A percentile compares a stretch with the other conserved stretches of the same genome.
Evolutionary conservation across 2,113 vertebrate genomes (phyloP).

Genomic region (Strix aluco): DNA sequence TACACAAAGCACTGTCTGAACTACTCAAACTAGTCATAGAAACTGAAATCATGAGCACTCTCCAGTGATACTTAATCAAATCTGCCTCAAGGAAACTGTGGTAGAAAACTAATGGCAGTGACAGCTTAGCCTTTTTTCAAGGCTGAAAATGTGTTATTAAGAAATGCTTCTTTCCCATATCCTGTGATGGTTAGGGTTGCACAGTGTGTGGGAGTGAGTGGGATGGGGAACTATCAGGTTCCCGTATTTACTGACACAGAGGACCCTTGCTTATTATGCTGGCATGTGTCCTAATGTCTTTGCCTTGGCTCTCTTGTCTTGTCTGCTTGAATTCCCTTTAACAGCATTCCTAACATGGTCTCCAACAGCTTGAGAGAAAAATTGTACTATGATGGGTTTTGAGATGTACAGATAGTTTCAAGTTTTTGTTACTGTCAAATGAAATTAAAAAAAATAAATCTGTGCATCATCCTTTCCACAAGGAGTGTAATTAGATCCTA

Average conservation of each 20-base stretch:
- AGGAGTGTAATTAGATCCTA: background rate
- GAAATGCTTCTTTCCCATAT: background rate
- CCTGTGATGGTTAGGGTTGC: background rate
- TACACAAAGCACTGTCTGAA: background rate
- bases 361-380: background rate
- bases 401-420: background rate
- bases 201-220: background rate
- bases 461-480: background rate
- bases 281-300: background rate
- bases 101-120: background rate
- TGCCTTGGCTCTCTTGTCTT: background rate
- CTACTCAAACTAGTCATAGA: background rate
- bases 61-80: background rate
- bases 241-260: background rate
- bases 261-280: background rate
- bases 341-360: background rate
- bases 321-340: background rate
- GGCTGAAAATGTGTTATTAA: background rate
- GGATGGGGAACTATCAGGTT: background rate
- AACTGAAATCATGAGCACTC: background rate
- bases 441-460: background rate
- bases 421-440: background rate
- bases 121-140: background rate
- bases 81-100: background rate
- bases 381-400: background rate